Evolutionary conservation across 2,888 invertebrate species (phyloP).

Genomic region (Xestoiulus laeticollis): DNA sequence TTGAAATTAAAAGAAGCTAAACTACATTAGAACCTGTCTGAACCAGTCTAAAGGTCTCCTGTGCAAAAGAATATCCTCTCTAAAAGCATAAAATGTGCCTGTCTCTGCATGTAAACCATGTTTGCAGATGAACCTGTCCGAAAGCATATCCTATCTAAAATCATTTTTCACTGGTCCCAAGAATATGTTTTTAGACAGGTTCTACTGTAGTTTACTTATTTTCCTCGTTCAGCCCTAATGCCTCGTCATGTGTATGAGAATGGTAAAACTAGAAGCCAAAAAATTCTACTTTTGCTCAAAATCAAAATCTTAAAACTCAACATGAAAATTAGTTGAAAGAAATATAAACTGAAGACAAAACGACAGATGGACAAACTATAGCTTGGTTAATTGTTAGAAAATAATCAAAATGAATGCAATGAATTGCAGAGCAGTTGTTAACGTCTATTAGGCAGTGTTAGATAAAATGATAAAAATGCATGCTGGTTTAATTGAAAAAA

Average conservation of each 20-base stretch:
- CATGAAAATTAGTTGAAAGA: background rate
- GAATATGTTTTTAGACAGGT: no score
- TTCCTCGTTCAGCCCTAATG: background rate
- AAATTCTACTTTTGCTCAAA: background rate
- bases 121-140: no score
- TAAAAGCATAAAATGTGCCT: no score
- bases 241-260: background rate
- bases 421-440: background rate
- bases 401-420: background rate
- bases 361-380: background rate
- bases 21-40: no score
- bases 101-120: no score
- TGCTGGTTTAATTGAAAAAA: background rate
- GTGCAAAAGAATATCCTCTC: no score
- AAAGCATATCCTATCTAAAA: no score
- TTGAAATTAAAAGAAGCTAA: no score
- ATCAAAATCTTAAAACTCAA: background rate
- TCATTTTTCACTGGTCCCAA: no score
- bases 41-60: no score
- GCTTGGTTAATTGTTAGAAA: background rate
- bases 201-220: background rate
- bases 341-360: background rate
- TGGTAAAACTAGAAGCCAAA: background rate
- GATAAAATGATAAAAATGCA: background rate
- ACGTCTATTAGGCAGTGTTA: conserved; percentile 8